Percentiles rank a stretch among this genome's conserved stretches.
Conservation (phyloP, 2,888 invertebrate species). For the Cephus pygmeus region DNA sequence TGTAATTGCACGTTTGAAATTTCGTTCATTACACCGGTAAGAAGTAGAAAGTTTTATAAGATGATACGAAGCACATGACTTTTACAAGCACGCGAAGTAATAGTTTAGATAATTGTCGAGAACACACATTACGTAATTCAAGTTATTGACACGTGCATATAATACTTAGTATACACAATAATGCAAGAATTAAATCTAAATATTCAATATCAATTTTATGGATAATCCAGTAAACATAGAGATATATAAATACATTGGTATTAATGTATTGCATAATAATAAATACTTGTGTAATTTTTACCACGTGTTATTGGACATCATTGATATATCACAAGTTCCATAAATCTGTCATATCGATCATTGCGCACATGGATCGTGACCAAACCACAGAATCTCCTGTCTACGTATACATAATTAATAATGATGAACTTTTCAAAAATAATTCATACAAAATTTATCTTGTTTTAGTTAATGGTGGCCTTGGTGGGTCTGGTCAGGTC, state of each 20-base stretch:
- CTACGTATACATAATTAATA: background rate
- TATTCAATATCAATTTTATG: background rate
- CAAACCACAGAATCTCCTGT: background rate
- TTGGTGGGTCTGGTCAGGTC: conserved; percentile 36
- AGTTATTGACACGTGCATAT: background rate
- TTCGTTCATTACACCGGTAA: background rate
- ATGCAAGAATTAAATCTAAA: background rate
- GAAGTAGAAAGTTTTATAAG: background rate
- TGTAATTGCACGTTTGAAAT: background rate
- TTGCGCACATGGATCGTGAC: background rate
- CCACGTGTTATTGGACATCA: background rate
- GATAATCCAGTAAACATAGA: background rate
- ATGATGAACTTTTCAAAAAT: background rate
- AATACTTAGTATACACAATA: background rate
- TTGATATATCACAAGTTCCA: background rate
- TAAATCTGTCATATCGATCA: background rate
- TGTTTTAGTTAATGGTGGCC: conserved; percentile 46
- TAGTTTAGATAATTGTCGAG: background rate
- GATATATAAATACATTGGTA: background rate
- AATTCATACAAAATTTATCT: background rate
- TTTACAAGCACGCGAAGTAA: background rate
- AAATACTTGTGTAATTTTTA: background rate
- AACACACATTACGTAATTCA: background rate
- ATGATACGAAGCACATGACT: background rate
- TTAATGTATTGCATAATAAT: background rate